A percentile compares a stretch with the other conserved stretches of the same genome.
phyloP scores from a whole-genome alignment of 2,888 invertebrate genomes.

The Pseudococcus jackbeardsleyi region DNA sequence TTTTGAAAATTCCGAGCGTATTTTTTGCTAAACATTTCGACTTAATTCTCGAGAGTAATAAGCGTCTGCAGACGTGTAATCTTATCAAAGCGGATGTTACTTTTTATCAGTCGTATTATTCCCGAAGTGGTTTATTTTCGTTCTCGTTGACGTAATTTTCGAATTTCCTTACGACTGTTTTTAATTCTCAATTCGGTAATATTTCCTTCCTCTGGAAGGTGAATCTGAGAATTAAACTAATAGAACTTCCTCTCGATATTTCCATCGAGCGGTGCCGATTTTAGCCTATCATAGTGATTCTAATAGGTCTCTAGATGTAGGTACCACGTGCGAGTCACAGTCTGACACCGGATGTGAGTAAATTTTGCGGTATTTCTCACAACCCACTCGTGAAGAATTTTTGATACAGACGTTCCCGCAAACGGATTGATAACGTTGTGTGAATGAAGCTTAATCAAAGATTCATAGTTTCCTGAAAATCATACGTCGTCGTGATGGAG shows the following conservation, averaged over 20 bases:
- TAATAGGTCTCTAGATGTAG: neutral
- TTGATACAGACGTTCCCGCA: neutral
- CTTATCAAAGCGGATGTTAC: constrained; percentile 31
- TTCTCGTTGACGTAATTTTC: constrained; percentile 27
- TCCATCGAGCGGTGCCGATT: neutral
- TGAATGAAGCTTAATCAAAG: neutral
- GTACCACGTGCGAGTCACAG: neutral
- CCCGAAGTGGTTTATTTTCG: constrained; percentile 1
- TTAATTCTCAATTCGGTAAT: neutral
- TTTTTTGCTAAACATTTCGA: neutral
- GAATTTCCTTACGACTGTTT: neutral
- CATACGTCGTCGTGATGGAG: neutral
- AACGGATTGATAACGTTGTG: neutral
- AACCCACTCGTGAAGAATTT: neutral
- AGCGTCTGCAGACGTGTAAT: neutral
- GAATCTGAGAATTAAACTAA: neutral
- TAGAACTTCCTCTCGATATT: constrained; percentile 7
- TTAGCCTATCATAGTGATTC: neutral
- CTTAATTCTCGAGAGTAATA: neutral
- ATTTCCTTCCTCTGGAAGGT: constrained; percentile 21
- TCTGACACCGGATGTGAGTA: neutral
- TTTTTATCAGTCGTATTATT: neutral
- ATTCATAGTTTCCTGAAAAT: neutral
- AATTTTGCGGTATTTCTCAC: constrained; percentile 24
- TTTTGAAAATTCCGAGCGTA: neutral